Evolutionary conservation across 2,888 invertebrate genomes (phyloP), one percentile per base, ranked within the genome.

Genomic region (Lumbricus terrestris): DNA sequence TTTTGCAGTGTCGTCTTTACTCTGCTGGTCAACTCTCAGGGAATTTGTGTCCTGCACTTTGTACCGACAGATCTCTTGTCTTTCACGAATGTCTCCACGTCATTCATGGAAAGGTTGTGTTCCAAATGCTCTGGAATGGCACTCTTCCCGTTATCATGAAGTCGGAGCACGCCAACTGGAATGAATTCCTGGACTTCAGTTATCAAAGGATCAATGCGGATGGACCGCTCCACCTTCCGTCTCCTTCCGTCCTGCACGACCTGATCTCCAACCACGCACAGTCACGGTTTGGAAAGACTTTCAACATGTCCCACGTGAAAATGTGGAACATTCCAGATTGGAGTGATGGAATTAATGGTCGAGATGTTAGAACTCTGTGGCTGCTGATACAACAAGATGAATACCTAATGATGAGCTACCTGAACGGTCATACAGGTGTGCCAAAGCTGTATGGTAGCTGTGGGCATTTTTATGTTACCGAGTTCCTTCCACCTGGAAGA

Each of bases 371-470:
- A 37, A 85, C 85, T 34, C 34, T 15, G 16, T 85, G 85, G 85
- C 37, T 85, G 35, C 94, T 97, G 38, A 93, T 96, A 1, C 96
- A 96, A 93, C 96, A 96, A 93, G 96, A 96, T 93, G 97, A 97
- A 94, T 97, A 96, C 94, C 93, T 96, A 6, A 95, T 96, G 89
- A 95, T 96, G 69, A 95, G 96, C 88, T 94, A 96, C 89, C 96
- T 96, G 94, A 95, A 96, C 69, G 96, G 96, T 91, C 95, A 96
- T 92, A 96, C 96, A 92, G 95, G 96, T 89, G 96, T 97, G 93
- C 97, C 97, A 1, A 96, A 96, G 92, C 94, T 97, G 42, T 94
- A 96, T 88, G 97, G 96, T 15, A 96, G 96, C 0, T 97, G 97
- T 94, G 97, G 97, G 0, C 95, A 96, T 6, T 96, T 96, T 93